Evolutionary conservation across 2,888 invertebrate species (phyloP), one percentile per base, ranked within the genome.

Genomic region (Phanerotoma sp.): DNA sequence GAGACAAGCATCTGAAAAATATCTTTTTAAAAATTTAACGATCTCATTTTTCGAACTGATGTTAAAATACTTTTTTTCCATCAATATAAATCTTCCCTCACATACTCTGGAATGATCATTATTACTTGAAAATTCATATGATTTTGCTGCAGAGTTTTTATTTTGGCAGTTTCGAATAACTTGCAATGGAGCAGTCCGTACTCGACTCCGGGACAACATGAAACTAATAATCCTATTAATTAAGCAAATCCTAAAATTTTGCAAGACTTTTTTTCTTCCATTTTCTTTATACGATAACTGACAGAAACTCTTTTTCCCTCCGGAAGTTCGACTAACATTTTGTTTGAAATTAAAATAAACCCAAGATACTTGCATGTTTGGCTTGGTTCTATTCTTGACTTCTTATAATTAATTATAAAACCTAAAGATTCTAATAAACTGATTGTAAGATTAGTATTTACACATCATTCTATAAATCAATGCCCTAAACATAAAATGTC

Each of bases 221-320:
- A 40, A 2, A 54, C 47, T 0, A 58, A 18, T 3, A 50, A 51
- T 3, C 55, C 57, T 2, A 61, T 3, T 15, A 61, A 53, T 32
- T 28, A 50, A 3, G 58, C 50, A 18, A 61, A 56, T 22, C 58
- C 56, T 21, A 49, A 25, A 21, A 61, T 56, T 32, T 51, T 52
- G n/a, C 51, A 52, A 3, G 1, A 21, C 10, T 40, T 53, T 7
- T 45, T 53, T 41, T 22, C 30, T 18, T 38, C 51, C 13, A 61
- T 37, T n/a, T n/a, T 13, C 7, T 32, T 32, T 13, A 55, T 30
- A 16, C 51, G 30, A 7, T 20, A 10, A 25, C 18, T 28, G 3
- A 47, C 33, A 38, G 3, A 35, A 10, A 51, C 20, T 9, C 40
- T 55, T 15, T 58, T 58, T 7, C 51, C 47, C 2, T 20, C 18